Percentiles rank a stretch among this genome's conserved stretches.
Evolutionary conservation across 92 coral and sea anemone genomes (phyloP).

Genomic region (Palythoa grandiflora): DNA sequence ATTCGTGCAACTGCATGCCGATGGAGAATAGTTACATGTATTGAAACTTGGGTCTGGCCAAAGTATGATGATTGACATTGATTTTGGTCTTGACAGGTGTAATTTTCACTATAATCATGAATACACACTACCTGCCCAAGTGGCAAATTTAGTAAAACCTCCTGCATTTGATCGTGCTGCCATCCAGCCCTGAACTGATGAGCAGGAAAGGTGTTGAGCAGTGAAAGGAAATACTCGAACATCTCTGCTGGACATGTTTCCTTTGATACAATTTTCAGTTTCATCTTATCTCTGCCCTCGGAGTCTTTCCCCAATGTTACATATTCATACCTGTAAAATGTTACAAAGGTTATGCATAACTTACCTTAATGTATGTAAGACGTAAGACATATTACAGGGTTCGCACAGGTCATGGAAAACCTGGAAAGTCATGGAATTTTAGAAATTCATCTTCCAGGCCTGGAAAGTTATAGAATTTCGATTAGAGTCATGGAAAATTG

Average conservation of each 20-base stretch:
- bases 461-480: too few species aligned
- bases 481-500: too few species aligned
- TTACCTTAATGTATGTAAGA: too few species aligned
- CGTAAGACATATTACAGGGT: too few species aligned
- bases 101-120: not conserved
- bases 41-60: not conserved
- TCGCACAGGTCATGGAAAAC: too few species aligned
- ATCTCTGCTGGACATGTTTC: not conserved
- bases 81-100: not conserved
- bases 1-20: not conserved
- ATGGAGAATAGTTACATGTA: not conserved
- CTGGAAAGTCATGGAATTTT: too few species aligned
- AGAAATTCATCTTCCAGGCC: too few species aligned
- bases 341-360: too few species aligned
- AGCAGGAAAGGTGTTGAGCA: not conserved
- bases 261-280: too few species aligned
- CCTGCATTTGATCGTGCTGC: slow-evolving; percentile 6
- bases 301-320: not conserved
- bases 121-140: not conserved
- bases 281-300: not conserved
- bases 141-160: not conserved
- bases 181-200: not conserved
- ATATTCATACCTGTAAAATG: not conserved
- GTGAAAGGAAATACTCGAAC: not conserved
- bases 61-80: too few species aligned